Evolutionary conservation across 2,113 vertebrate species (phyloP).

Genomic region (Canis aureus): DNA sequence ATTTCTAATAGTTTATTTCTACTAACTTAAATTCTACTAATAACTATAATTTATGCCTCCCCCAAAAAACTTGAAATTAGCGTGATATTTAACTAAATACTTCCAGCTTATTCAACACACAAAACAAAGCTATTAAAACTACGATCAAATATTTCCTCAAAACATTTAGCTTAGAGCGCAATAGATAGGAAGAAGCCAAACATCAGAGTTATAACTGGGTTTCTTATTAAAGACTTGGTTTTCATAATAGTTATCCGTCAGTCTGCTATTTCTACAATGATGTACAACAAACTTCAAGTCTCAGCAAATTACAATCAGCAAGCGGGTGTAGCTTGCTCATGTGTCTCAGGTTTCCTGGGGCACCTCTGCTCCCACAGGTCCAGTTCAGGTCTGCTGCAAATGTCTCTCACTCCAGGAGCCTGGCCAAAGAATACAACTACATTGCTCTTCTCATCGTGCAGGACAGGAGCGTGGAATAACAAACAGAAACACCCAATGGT

Average conservation of each 20-base stretch:
- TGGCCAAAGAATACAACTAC: not conserved
- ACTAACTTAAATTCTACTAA: not conserved
- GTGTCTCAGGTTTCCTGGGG: not conserved
- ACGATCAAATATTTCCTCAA: not conserved
- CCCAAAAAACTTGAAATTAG: not conserved
- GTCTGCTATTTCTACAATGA: not conserved
- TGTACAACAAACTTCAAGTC: not conserved
- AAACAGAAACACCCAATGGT: not conserved
- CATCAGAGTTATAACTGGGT: not conserved
- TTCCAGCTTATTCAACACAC: not conserved
- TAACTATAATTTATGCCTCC: not conserved
- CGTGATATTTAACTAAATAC: conserved; percentile 6
- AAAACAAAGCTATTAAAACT: not conserved
- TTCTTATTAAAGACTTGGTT: not conserved
- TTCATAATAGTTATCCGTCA: not conserved
- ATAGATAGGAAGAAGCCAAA: not conserved
- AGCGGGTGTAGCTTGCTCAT: not conserved
- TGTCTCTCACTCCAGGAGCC: not conserved
- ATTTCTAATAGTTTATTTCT: not conserved
- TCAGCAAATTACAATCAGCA: not conserved
- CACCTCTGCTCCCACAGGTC: not conserved
- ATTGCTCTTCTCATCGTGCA: not conserved
- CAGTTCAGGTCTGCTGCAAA: not conserved
- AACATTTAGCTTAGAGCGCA: not conserved
- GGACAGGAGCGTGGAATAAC: not conserved